Conservation (phyloP, 2,888 invertebrate species). For the Neoscelio sp. region DNA sequence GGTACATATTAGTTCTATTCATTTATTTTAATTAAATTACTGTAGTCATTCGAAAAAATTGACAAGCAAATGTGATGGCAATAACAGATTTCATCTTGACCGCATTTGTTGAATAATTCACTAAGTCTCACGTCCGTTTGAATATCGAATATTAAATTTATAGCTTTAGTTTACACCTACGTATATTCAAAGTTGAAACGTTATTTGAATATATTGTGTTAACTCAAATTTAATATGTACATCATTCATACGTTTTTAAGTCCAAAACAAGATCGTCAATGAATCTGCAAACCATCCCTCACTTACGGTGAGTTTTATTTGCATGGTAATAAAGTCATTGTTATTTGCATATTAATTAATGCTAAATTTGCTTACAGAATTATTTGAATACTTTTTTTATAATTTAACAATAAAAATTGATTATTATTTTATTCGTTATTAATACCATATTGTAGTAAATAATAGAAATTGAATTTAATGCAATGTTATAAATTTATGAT, state of each 20-base stretch:
- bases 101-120: conserved; percentile 65
- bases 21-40: conserved; percentile 18
- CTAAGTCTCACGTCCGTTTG: conserved; percentile 58
- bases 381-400: no score
- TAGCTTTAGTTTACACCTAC: conserved; percentile 55
- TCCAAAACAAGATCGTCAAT: conserved; percentile 5
- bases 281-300: no score
- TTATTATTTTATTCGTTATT: no score
- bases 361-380: no score
- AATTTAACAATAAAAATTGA: no score
- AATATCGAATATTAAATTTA: conserved; percentile 66
- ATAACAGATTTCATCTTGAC: conserved; percentile 55
- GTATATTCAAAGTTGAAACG: conserved; percentile 52
- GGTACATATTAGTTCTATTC: background rate
- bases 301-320: no score
- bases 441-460: no score
- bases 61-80: conserved; percentile 29
- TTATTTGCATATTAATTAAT: no score
- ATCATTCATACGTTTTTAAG: conserved; percentile 12
- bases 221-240: conserved; percentile 38
- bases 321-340: no score
- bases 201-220: conserved; percentile 48
- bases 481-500: no score
- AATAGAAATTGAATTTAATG: no score
- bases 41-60: conserved; percentile 12